phyloP scores from a whole-genome alignment of 2,797 vertebrate species.

The Adelosebastes latens region DNA sequence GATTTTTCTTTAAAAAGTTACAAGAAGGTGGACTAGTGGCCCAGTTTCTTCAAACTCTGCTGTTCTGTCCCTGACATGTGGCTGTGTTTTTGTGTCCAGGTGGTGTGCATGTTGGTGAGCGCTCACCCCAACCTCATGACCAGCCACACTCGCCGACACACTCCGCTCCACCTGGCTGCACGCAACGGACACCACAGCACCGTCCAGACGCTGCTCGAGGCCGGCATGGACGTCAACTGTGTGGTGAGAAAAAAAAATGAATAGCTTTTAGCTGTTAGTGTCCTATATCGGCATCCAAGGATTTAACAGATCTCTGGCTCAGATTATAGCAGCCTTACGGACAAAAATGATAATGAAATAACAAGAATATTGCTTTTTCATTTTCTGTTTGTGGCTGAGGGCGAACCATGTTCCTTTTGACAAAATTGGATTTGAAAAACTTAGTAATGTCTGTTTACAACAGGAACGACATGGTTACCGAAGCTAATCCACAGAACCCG shows the following conservation, averaged over 20 bases:
- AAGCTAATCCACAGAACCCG: background rate
- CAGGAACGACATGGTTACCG: background rate
- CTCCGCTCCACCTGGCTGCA: constrained; percentile 93
- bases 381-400: background rate
- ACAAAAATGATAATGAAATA: background rate
- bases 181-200: constrained; percentile 94
- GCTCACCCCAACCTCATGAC: constrained; percentile 94
- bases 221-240: constrained; percentile 95
- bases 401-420: background rate
- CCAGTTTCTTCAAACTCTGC: background rate
- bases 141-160: constrained; percentile 89
- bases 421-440: background rate
- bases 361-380: background rate
- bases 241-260: constrained; percentile 85
- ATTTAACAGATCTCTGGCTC: background rate
- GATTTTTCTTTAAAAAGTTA: background rate
- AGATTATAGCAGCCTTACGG: background rate
- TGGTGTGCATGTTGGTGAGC: constrained; percentile 93
- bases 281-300: background rate
- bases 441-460: background rate
- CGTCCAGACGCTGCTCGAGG: constrained; percentile 90
- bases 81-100: constrained; percentile 62
- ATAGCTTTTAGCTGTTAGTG: background rate
- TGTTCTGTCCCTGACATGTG: background rate
- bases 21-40: background rate